These are phyloP conservation scores for Caenorhabditis sp. DNA, from an alignment of 2,888 invertebrate genomes.

Conservation along the genomic window DNA sequence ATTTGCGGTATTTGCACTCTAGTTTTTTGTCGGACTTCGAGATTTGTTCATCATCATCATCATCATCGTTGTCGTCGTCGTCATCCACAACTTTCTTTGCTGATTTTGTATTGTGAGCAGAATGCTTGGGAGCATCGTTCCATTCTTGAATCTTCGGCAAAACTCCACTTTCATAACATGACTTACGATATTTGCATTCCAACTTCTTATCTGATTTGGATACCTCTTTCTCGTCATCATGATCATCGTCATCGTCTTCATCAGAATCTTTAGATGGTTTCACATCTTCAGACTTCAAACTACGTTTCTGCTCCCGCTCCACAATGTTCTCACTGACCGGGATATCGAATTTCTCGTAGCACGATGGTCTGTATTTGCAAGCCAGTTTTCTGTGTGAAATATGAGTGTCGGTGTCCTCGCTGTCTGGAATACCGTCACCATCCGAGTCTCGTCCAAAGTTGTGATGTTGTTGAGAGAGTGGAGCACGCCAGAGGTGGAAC, in stretches of 20 bases:
- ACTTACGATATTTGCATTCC: slow-evolving; percentile 62
- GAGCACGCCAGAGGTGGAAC: slow-evolving; percentile 31
- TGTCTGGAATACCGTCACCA: slow-evolving; percentile 39
- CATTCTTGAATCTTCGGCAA: slow-evolving; percentile 30
- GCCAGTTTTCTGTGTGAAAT: slow-evolving; percentile 51
- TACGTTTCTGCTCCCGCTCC: slow-evolving; percentile 31
- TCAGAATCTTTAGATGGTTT: slow-evolving; percentile 12
- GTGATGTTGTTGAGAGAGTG: slow-evolving; percentile 31
- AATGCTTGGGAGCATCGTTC: slow-evolving; percentile 11
- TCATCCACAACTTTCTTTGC: slow-evolving; percentile 23
- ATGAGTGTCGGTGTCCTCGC: slow-evolving; percentile 33
- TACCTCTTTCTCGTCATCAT: slow-evolving; percentile 20
- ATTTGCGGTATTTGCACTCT: slow-evolving; percentile 64
- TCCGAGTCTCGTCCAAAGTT: slow-evolving; percentile 30
- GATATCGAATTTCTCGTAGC: slow-evolving; percentile 49
- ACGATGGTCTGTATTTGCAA: slow-evolving; percentile 64
- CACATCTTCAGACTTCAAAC: neutral
- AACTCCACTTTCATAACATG: slow-evolving; percentile 57
- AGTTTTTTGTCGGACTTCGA: slow-evolving; percentile 3
- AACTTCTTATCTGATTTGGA: slow-evolving; percentile 1
- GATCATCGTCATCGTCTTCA: slow-evolving; percentile 27
- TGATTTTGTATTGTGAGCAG: neutral
- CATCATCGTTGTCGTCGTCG: slow-evolving; percentile 37
- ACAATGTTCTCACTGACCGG: slow-evolving; percentile 27
- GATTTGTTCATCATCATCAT: slow-evolving; percentile 29